Conservation (phyloP, 2,888 invertebrate genomes). For the Trilocha varians region DNA sequence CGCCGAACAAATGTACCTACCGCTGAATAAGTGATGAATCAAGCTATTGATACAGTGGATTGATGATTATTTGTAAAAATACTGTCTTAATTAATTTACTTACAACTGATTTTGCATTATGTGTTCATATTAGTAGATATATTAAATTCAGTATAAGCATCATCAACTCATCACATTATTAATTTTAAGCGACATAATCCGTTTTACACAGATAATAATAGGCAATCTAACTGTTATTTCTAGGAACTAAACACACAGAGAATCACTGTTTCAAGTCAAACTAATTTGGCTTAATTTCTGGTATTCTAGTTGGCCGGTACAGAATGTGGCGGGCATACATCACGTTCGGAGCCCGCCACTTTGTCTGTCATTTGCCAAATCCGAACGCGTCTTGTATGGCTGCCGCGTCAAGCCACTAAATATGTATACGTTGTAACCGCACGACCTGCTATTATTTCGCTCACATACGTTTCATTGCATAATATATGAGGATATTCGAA, state of each 20-base stretch:
- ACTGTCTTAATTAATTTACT: slow-evolving; percentile 18
- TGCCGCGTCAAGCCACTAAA: slow-evolving; percentile 15
- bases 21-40: slow-evolving; percentile 34
- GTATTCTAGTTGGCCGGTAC: slow-evolving; percentile 14
- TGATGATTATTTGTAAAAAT: slow-evolving; percentile 27
- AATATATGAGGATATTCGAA: neutral
- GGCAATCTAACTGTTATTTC: too few relatives aligned
- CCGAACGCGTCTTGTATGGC: slow-evolving; percentile 43
- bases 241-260: too few relatives aligned
- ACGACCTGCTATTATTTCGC: slow-evolving; percentile 2
- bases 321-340: slow-evolving; percentile 39
- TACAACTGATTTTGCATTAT: too few relatives aligned
- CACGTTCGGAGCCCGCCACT: slow-evolving; percentile 51
- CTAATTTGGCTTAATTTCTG: slow-evolving; percentile 14
- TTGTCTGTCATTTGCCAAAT: slow-evolving; percentile 60
- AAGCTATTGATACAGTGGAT: slow-evolving; percentile 31
- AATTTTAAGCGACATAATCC: too few relatives aligned
- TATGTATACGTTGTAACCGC: slow-evolving; percentile 1
- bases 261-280: too few relatives aligned
- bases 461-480: slow-evolving; percentile 1
- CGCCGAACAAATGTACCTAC: slow-evolving; percentile 22
- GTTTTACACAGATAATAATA: too few relatives aligned
- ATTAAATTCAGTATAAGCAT: too few relatives aligned
- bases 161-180: too few relatives aligned
- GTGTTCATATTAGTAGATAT: too few relatives aligned